Evolutionary conservation across 35 echinoderm and acorn worm species (phyloP).

Genomic region (Lytechinus variegatus): DNA sequence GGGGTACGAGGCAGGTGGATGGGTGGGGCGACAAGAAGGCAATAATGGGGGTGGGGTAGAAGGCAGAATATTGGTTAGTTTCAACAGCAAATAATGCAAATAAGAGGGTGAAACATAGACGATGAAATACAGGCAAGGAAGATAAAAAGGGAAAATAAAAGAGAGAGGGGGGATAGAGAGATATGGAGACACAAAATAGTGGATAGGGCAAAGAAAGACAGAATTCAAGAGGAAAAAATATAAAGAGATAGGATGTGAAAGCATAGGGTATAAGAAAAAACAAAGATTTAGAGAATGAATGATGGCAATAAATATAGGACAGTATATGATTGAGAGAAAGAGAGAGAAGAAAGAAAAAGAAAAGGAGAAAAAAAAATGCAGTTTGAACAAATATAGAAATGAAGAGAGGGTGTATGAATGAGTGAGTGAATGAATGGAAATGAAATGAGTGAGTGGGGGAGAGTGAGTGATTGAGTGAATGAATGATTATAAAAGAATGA

Average conservation of each 20-base stretch:
- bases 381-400: neutral
- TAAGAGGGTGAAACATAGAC: neutral
- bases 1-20: neutral
- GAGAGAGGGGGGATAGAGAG: neutral
- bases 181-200: neutral
- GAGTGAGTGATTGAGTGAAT: neutral
- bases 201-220: neutral
- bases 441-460: neutral
- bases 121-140: neutral
- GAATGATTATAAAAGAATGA: neutral
- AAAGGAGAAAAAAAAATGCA: neutral
- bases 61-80: neutral
- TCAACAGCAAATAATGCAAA: conserved; percentile 19
- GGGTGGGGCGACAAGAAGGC: neutral
- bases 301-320: no score
- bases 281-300: neutral
- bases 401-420: neutral
- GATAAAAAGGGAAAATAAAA: neutral
- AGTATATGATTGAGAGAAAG: no score
- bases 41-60: neutral
- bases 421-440: conserved; percentile 3
- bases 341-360: neutral
- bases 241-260: neutral
- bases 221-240: neutral
- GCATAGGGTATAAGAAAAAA: neutral